Evolutionary conservation across 2,797 vertebrate species (phyloP), one percentile per base, ranked within the genome.

Genomic region (Ispidina picta): DNA sequence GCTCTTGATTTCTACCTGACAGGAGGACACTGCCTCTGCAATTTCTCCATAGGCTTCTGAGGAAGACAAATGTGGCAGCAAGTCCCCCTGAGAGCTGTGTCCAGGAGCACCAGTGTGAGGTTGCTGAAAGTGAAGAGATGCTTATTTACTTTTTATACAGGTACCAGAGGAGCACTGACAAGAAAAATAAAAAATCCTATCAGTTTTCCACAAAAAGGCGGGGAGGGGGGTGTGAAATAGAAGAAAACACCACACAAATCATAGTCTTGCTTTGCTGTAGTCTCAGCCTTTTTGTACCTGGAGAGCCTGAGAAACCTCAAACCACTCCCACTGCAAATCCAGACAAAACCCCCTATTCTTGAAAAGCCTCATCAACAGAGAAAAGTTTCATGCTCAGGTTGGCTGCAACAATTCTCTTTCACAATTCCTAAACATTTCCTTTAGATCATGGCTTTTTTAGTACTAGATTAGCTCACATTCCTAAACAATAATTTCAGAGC

Each of bases 401-500:
- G 48, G 25, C 71, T 51, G 39, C 44, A 56, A 29, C 1, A 0
- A 35, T 89, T 41, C 33, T 65, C 65, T 66, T 82, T 55, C 56
- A 65, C 39, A 14, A 21, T 73, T 86, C 82, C 64, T 82, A 86
- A 91, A 65, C 56, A 70, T 76, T 93, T 90, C 86, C 86, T 93
- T 76, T 66, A 25, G 31, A 63, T 37, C 6, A 5, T 3, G 52
- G 15, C 6, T 70, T 59, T 74, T 83, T 55, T 26, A 51, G 59
- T 31, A 17, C 55, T 28, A 0, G 35, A 82, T 84, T 73, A 63
- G 20, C 48, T 82, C 56, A 37, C 44, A 21, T 52, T 79, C 52
- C 49, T 44, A 37, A 88, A 73, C 33, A 83, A 49, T 66, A 52
- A 79, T 66, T 84, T 59, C 41, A 59, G 55, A 55, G 25, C 71